Evolutionary conservation across 2,888 invertebrate genomes (phyloP).

Genomic region (Agrilus mali): DNA sequence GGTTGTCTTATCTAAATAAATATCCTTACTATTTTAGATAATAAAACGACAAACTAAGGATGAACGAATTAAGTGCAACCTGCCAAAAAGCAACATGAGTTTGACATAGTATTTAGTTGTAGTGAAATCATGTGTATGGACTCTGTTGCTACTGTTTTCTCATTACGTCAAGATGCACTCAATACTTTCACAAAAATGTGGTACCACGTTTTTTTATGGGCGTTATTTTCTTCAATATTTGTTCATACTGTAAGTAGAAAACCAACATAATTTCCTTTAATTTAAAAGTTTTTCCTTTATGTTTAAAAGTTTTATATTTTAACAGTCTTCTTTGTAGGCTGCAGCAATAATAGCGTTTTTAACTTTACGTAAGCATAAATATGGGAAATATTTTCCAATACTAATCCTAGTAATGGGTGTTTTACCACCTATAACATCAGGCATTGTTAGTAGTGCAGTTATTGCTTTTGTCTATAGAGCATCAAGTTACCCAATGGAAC

Average conservation of each 20-base stretch:
- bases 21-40: no score
- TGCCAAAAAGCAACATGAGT: constrained; percentile 7
- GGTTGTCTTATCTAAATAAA: no score
- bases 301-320: not conserved
- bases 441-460: constrained; percentile 80
- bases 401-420: constrained; percentile 82
- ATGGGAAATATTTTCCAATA: constrained; percentile 88
- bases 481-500: constrained; percentile 78
- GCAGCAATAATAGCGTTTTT: constrained; percentile 86
- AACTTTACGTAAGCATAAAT: constrained; percentile 84
- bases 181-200: constrained; percentile 84
- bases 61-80: not conserved
- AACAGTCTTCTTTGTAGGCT: constrained; percentile 34
- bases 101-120: constrained; percentile 1
- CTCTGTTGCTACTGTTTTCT: constrained; percentile 28
- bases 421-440: constrained; percentile 76
- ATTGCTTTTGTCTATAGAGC: constrained; percentile 90
- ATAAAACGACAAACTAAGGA: no score
- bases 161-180: constrained; percentile 36
- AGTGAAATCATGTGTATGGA: constrained; percentile 16
- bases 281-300: not conserved
- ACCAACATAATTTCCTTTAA: not conserved
- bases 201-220: constrained; percentile 95
- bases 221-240: constrained; percentile 84
- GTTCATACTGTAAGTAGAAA: constrained; percentile 54